Conservation (phyloP, 2,113 vertebrate genomes). For the Macroglossus sobrinus region DNA sequence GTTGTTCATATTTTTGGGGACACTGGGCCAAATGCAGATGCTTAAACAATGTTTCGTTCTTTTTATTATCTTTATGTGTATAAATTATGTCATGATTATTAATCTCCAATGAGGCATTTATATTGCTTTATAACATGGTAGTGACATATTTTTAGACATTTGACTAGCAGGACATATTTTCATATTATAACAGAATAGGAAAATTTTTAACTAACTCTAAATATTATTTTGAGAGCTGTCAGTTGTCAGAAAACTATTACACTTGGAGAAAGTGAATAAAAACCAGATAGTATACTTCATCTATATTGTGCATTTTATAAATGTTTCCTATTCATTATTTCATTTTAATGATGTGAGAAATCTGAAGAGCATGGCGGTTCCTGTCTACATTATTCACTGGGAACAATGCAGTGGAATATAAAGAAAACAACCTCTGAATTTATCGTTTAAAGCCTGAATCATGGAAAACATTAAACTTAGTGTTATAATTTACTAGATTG, state of each 20-base stretch:
- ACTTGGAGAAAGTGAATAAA: neutral
- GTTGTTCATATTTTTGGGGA: neutral
- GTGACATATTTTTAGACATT: neutral
- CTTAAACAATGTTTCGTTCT: neutral
- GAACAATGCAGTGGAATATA: neutral
- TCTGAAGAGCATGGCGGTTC: neutral
- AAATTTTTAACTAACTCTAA: neutral
- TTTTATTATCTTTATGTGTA: neutral
- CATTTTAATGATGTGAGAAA: neutral
- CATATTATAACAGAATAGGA: neutral
- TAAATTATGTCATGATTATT: neutral
- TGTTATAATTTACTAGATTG: neutral
- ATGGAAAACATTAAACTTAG: neutral
- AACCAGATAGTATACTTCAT: neutral
- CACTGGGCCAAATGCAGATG: neutral
- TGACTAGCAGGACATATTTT: neutral
- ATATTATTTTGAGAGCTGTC: neutral
- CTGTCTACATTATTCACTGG: neutral
- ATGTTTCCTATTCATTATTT: neutral
- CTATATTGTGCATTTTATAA: neutral
- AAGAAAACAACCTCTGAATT: neutral
- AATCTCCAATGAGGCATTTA: neutral
- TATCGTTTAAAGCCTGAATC: neutral
- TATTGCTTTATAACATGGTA: neutral
- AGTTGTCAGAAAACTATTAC: neutral